Conservation (phyloP, 2,113 vertebrate genomes). For the Aptenodytes forsteri region DNA sequence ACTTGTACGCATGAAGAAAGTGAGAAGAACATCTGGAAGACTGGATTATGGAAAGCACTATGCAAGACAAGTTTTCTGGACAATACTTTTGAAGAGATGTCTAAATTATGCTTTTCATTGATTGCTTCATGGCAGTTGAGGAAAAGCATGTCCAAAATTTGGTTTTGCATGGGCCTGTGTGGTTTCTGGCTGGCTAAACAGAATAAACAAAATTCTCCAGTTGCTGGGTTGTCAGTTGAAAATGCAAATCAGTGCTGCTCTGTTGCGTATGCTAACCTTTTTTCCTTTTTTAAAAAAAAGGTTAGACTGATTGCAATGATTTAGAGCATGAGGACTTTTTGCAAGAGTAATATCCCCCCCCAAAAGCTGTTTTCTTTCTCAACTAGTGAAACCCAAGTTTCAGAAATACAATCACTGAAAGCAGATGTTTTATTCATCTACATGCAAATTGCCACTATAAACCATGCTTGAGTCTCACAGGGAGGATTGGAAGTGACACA, state of each 20-base stretch:
- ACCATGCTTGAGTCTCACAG: neutral
- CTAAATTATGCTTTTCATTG: neutral
- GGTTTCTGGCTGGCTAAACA: neutral
- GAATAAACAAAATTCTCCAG: neutral
- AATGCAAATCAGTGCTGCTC: neutral
- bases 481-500: neutral
- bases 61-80: neutral
- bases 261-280: neutral
- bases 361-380: neutral
- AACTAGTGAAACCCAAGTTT: neutral
- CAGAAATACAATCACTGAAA: neutral
- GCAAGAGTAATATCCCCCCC: neutral
- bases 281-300: neutral
- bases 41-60: neutral
- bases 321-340: neutral
- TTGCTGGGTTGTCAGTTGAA: neutral
- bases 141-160: neutral
- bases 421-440: neutral
- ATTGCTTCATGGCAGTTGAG: neutral
- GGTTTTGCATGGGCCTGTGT: neutral
- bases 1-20: neutral
- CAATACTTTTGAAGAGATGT: neutral
- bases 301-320: neutral
- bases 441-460: neutral
- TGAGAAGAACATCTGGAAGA: neutral